These are phyloP conservation scores for Ethmia dodecea DNA, from an alignment of 2,888 invertebrate genomes.

Conservation along the genomic window DNA sequence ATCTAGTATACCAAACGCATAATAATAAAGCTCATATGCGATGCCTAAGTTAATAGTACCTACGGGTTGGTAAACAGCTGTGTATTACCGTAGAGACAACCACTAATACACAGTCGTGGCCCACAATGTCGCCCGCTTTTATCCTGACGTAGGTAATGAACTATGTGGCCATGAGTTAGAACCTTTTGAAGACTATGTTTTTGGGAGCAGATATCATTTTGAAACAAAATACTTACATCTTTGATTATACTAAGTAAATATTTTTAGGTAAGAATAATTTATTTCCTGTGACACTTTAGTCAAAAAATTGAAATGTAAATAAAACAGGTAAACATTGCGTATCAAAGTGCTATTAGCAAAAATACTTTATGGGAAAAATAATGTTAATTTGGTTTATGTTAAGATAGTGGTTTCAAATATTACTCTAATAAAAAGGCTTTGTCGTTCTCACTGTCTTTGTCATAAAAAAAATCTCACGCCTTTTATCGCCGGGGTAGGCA, in stretches of 20 bases:
- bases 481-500: too few species aligned
- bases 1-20: too few species aligned
- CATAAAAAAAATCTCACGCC: too few species aligned
- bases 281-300: not conserved
- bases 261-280: not conserved
- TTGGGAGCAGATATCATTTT: not conserved
- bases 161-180: slow-evolving; percentile 4
- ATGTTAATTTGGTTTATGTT: too few species aligned
- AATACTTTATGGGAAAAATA: too few species aligned
- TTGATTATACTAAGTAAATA: not conserved
- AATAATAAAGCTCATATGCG: too few species aligned
- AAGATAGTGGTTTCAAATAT: too few species aligned
- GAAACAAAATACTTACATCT: not conserved
- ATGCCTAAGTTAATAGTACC: too few species aligned
- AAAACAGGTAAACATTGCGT: not conserved
- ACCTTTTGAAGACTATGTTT: not conserved
- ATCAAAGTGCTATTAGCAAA: too few species aligned
- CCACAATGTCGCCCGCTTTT: slow-evolving; percentile 2
- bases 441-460: too few species aligned
- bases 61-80: too few species aligned
- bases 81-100: slow-evolving; percentile 24
- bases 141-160: slow-evolving; percentile 13
- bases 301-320: not conserved
- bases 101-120: slow-evolving; percentile 7
- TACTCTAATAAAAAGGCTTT: too few species aligned